These are phyloP conservation scores for Yponomeuta sedellus DNA, from an alignment of 2,888 invertebrate genomes.

Conservation along the genomic window DNA sequence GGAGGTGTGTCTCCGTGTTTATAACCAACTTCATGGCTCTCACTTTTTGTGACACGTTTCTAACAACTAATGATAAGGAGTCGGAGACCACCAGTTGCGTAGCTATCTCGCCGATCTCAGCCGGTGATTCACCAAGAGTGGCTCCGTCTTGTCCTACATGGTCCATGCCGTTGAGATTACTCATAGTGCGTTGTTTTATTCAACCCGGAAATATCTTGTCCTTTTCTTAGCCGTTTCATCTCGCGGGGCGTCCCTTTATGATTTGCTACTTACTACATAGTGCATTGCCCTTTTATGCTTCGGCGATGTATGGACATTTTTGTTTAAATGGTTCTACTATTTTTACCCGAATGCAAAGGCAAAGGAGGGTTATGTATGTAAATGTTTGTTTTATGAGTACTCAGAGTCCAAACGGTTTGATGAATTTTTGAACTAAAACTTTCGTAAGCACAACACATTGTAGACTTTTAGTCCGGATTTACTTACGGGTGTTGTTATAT, in stretches of 20 bases:
- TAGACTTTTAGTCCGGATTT: too few species aligned
- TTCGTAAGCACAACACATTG: too few species aligned
- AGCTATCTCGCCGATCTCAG: constrained; percentile 37
- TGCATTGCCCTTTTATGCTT: constrained; percentile 4
- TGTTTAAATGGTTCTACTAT: too few species aligned
- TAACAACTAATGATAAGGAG: neutral
- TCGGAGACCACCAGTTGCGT: neutral
- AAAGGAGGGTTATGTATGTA: too few species aligned
- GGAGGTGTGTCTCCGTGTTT: constrained; percentile 74
- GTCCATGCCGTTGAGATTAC: constrained; percentile 64
- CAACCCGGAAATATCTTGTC: constrained; percentile 57
- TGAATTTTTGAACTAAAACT: too few species aligned
- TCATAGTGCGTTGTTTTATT: constrained; percentile 45
- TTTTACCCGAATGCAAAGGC: too few species aligned
- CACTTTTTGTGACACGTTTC: neutral
- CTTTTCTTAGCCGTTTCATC: constrained; percentile 27
- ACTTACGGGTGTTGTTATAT: too few species aligned
- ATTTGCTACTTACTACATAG: neutral
- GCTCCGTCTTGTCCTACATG: constrained; percentile 70
- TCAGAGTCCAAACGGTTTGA: too few species aligned
- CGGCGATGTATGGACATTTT: neutral
- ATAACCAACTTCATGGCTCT: constrained; percentile 30
- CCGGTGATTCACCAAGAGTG: constrained; percentile 53
- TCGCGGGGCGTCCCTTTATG: constrained; percentile 15
- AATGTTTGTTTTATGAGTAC: too few species aligned